Evolutionary conservation across 2,888 invertebrate species (phyloP).

Genomic region (Scrobipalpa costella): DNA sequence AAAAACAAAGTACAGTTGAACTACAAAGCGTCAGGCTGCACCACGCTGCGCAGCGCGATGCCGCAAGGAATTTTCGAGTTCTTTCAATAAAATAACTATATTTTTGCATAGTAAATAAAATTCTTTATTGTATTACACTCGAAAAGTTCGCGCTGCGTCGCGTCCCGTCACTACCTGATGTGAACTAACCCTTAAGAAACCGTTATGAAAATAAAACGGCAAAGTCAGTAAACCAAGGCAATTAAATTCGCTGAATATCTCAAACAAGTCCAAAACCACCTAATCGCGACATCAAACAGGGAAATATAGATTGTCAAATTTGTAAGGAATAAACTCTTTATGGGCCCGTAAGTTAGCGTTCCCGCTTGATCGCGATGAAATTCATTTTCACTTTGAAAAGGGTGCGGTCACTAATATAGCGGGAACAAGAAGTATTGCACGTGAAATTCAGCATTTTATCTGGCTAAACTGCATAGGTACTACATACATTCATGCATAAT

Average conservation of each 20-base stretch:
- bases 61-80: too few relatives aligned
- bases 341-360: constrained; percentile 51
- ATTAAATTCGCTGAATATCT: constrained; percentile 41
- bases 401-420: constrained; percentile 27
- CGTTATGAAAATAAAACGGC: too few relatives aligned
- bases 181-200: background rate
- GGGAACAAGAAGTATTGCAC: background rate
- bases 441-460: background rate
- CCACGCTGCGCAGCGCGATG: too few relatives aligned
- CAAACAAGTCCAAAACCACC: constrained; percentile 41
- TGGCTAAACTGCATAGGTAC: too few relatives aligned
- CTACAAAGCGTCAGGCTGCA: too few relatives aligned
- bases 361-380: constrained; percentile 51
- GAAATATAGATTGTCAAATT: constrained; percentile 53
- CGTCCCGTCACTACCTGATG: too few relatives aligned
- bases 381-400: constrained; percentile 52
- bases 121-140: too few relatives aligned
- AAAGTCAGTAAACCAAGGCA: background rate
- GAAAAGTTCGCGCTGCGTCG: too few relatives aligned
- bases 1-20: too few relatives aligned
- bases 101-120: too few relatives aligned
- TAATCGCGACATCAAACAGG: constrained; percentile 51
- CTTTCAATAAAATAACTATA: too few relatives aligned
- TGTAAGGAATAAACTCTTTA: constrained; percentile 56
- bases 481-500: too few relatives aligned